Conservation (phyloP, 2,888 invertebrate genomes). For the Agapostemon virescens region DNA sequence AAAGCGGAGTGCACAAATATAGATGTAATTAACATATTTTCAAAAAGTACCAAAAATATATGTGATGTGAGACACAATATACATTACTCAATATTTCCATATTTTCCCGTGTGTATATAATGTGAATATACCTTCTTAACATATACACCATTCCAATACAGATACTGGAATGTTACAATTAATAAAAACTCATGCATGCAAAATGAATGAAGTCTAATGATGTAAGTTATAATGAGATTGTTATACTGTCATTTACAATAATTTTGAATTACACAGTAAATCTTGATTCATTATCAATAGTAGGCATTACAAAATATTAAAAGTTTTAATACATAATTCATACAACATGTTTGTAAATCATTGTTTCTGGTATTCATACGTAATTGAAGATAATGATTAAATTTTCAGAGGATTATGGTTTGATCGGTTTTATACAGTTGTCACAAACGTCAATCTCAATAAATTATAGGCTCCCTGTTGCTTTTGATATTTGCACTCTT, state of each 20-base stretch:
- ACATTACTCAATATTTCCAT: slow-evolving; percentile 30
- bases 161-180: slow-evolving; percentile 22
- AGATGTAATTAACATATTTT: slow-evolving; percentile 6
- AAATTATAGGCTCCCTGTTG: slow-evolving; percentile 28
- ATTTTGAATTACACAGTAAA: slow-evolving; percentile 18
- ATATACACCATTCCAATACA: slow-evolving; percentile 4
- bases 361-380: slow-evolving; percentile 12
- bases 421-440: slow-evolving; percentile 39
- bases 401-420: slow-evolving; percentile 25
- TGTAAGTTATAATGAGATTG: background rate
- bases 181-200: slow-evolving; percentile 17
- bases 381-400: slow-evolving; percentile 30
- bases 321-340: slow-evolving; percentile 21
- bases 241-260: background rate
- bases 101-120: slow-evolving; percentile 8
- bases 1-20: background rate
- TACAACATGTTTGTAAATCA: slow-evolving; percentile 38
- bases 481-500: slow-evolving; percentile 59
- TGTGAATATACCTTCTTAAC: slow-evolving; percentile 11
- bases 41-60: slow-evolving; percentile 17
- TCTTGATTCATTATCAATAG: slow-evolving; percentile 25
- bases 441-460: no score
- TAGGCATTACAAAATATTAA: slow-evolving; percentile 1
- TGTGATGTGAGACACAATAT: slow-evolving; percentile 18
- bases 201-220: slow-evolving; percentile 13